These are phyloP conservation scores for Brachyalestes nurse DNA, from an alignment of 2,797 vertebrate genomes.

Conservation along the genomic window DNA sequence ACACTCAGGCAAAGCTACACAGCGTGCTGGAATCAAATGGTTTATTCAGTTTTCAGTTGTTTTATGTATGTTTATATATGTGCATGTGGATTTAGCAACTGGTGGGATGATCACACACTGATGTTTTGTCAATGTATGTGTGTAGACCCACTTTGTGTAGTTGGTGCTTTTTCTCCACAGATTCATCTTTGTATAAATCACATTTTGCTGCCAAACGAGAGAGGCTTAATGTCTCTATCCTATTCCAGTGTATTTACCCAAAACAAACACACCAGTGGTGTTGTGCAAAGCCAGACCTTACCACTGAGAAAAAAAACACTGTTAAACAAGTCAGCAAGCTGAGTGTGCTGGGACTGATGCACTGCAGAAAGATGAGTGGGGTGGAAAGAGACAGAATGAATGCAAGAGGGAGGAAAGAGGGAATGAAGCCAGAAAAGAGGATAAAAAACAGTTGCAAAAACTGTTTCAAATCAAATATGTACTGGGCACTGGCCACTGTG, in stretches of 20 bases:
- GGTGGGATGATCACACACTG: slow-evolving; percentile 17
- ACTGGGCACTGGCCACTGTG: neutral
- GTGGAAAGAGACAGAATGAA: neutral
- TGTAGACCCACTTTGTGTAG: slow-evolving; percentile 4
- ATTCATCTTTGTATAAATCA: neutral
- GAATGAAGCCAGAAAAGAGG: neutral
- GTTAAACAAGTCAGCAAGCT: neutral
- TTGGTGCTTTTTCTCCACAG: slow-evolving; percentile 2
- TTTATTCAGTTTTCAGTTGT: slow-evolving; percentile 39
- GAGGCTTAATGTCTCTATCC: slow-evolving; percentile 15
- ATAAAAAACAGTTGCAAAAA: neutral
- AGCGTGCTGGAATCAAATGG: slow-evolving; percentile 37
- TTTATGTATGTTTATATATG: slow-evolving; percentile 3
- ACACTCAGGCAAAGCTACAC: slow-evolving; percentile 43
- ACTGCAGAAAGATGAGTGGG: slow-evolving; percentile 16
- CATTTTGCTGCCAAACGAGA: neutral
- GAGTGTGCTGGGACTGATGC: slow-evolving; percentile 5
- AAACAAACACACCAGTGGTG: slow-evolving; percentile 46
- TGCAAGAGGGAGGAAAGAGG: neutral
- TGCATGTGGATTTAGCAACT: slow-evolving; percentile 8
- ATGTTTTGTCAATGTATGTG: slow-evolving; percentile 3
- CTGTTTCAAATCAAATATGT: neutral
- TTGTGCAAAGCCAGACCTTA: slow-evolving; percentile 15
- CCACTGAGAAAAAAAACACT: slow-evolving; percentile 12
- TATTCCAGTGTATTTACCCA: neutral